Evolutionary conservation across 2,113 vertebrate species (phyloP).

Genomic region (Marmota flaviventris): DNA sequence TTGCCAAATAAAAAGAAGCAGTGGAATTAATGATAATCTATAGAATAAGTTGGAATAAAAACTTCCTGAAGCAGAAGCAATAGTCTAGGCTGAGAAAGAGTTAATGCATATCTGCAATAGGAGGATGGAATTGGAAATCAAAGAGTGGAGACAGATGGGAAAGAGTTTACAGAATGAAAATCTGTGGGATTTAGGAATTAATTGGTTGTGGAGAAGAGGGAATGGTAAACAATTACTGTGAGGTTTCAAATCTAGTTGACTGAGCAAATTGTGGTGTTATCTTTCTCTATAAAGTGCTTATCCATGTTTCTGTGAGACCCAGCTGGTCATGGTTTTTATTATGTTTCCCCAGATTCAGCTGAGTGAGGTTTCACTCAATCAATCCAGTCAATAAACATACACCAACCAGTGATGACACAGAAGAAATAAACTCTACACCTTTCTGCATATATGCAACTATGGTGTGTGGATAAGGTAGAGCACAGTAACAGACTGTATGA

Average conservation of each 20-base stretch:
- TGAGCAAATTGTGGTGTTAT: not conserved
- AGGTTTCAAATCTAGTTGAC: slow-evolving; percentile 57
- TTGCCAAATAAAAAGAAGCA: not conserved
- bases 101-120: not conserved
- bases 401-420: not conserved
- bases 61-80: not conserved
- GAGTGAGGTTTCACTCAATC: not conserved
- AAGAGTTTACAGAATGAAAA: slow-evolving; percentile 53
- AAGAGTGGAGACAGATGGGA: not conserved
- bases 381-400: not conserved
- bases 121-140: slow-evolving; percentile 15
- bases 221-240: slow-evolving; percentile 31
- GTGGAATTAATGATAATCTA: not conserved
- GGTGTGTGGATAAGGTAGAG: not conserved
- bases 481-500: not conserved
- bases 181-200: slow-evolving; percentile 61
- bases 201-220: slow-evolving; percentile 56
- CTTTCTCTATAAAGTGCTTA: slow-evolving; percentile 27
- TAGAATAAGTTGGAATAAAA: not conserved
- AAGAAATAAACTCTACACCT: not conserved
- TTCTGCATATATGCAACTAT: not conserved
- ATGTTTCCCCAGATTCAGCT: not conserved
- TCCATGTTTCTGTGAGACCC: slow-evolving; percentile 19
- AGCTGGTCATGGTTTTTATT: not conserved
- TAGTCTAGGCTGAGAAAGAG: not conserved